Conservation (phyloP, 1,140 invertebrate genomes). For the Argopecten irradians region DNA sequence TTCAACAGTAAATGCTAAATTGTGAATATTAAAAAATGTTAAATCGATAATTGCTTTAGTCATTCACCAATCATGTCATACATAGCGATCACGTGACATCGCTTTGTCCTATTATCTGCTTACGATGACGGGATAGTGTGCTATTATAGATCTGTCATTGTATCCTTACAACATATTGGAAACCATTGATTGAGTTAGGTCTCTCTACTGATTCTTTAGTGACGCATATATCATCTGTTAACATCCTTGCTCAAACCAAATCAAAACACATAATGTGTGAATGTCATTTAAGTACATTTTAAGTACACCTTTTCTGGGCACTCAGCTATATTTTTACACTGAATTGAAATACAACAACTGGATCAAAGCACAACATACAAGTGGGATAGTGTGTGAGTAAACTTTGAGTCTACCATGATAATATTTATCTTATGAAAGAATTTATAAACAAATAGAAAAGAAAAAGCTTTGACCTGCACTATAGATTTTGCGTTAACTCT, state of each 20-base stretch:
- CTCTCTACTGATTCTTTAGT: not conserved
- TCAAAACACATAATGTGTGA: not conserved
- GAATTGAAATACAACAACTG: too few species aligned
- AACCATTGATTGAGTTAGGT: not conserved
- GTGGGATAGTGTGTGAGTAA: too few species aligned
- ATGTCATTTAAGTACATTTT: not conserved
- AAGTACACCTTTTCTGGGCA: too few species aligned
- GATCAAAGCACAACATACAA: too few species aligned
- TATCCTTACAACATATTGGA: not conserved
- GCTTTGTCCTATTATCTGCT: not conserved
- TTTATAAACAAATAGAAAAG: too few species aligned
- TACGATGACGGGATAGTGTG: not conserved
- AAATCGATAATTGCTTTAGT: not conserved
- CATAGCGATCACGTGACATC: not conserved
- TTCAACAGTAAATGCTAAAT: too few species aligned
- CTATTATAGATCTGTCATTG: not conserved
- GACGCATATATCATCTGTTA: not conserved
- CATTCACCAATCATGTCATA: not conserved
- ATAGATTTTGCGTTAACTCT: too few species aligned
- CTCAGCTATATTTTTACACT: too few species aligned
- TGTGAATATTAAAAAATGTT: too few species aligned
- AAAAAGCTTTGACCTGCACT: too few species aligned
- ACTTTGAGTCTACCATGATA: too few species aligned
- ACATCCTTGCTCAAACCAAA: not conserved
- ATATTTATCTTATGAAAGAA: too few species aligned